Evolutionary conservation across 2,797 vertebrate genomes (phyloP), one percentile per base, ranked within the genome.

Genomic region (Centroberyx gerrardi): DNA sequence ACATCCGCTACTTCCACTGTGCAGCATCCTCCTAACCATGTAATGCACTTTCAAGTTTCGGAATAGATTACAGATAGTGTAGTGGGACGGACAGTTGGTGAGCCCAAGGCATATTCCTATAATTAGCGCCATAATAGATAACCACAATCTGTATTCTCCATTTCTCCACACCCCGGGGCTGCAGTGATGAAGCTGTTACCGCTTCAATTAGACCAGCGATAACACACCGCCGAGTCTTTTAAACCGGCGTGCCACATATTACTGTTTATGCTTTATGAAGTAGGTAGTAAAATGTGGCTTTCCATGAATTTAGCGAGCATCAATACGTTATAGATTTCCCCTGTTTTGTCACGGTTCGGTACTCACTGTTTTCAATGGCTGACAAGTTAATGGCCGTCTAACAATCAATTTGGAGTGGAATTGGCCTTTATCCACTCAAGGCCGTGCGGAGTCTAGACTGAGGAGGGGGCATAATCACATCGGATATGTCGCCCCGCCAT

Each of bases 51-150:
- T 90, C 72, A 79, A 83, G 76, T 74, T 85, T 80, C 73, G 84
- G 71, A 84, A 80, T 62, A 87, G 78, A 93, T 84, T 64, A 67
- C 74, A 80, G 87, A 86, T 81, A 79, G 74, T 15, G 27, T 62
- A 40, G 62, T 74, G 70, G 76, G 70, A 62, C 68, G 84, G 88
- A 90, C 90, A 89, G 88, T 93, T 91, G 87, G 84, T 77, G 54
- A 80, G 89, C 90, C 85, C 44, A 51, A 79, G 91, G 92, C 86
- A 12, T 82, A 81, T 66, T 87, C 72, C 90, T 89, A 87, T 91
- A 93, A 92, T 93, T 92, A 91, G 83, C 40, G 13, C 42, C 72
- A 85, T 90, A 87, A 88, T 81, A 89, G 85, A 88, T 84, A 88
- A 82, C 82, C 78, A 78, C 66, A 83, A 76, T 89, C 83, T 83